Evolutionary conservation across 2,888 invertebrate species (phyloP).

Genomic region (Philaethria dido): DNA sequence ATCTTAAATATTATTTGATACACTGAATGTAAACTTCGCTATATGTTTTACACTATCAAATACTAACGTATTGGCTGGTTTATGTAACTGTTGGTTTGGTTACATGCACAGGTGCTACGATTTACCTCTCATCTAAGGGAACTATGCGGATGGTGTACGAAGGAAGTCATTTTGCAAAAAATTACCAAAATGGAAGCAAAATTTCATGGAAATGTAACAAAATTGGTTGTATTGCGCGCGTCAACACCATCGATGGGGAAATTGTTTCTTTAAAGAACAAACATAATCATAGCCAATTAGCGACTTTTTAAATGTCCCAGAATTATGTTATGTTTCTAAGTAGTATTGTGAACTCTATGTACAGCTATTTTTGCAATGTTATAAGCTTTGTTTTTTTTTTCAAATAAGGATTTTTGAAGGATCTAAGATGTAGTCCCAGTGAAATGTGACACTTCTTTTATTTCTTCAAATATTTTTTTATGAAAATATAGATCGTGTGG

Average conservation of each 20-base stretch:
- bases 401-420: no score
- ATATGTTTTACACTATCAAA: background rate
- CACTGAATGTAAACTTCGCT: background rate
- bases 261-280: constrained; percentile 53
- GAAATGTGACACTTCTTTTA: no score
- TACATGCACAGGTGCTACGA: constrained; percentile 47
- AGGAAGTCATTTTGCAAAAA: constrained; percentile 57
- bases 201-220: constrained; percentile 67
- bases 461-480: no score
- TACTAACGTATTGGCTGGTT: background rate
- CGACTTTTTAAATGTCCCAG: background rate
- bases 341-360: no score
- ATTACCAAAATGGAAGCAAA: constrained; percentile 60
- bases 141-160: constrained; percentile 54
- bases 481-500: no score
- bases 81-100: constrained; percentile 10
- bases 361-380: no score
- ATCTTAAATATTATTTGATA: background rate
- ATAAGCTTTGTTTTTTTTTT: no score
- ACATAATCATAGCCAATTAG: constrained; percentile 51
- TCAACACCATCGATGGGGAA: constrained; percentile 53
- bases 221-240: constrained; percentile 57
- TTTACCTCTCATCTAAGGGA: constrained; percentile 53
- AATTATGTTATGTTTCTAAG: no score
- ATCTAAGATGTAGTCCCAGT: no score